phyloP scores from a whole-genome alignment of 2,888 invertebrate species.

The Brenthis ino region DNA sequence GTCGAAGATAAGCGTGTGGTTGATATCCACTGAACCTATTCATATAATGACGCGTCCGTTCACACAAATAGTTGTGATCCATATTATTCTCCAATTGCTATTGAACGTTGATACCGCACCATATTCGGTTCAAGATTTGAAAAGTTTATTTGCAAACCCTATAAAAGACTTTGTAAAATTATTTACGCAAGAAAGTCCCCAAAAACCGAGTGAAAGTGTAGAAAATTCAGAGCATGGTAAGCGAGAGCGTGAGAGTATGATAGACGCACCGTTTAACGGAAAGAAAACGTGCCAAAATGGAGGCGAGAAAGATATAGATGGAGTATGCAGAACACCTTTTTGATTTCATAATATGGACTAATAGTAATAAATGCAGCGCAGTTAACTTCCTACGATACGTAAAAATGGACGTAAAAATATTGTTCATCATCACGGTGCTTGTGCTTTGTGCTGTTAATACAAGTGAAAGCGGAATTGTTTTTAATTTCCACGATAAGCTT shows the following conservation, averaged over 20 bases:
- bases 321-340: conserved; percentile 66
- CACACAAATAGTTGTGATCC: conserved; percentile 60
- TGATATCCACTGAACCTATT: conserved; percentile 59
- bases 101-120: conserved; percentile 52
- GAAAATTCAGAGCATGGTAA: conserved; percentile 33
- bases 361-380: conserved; percentile 48
- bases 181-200: conserved; percentile 30
- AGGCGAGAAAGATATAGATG: conserved; percentile 56
- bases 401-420: conserved; percentile 62
- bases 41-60: conserved; percentile 66
- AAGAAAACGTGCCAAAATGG: conserved; percentile 50
- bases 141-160: conserved; percentile 67
- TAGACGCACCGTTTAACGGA: conserved; percentile 62
- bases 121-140: conserved; percentile 53
- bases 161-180: conserved; percentile 58
- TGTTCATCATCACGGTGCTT: conserved; percentile 49
- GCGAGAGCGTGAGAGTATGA: conserved; percentile 51
- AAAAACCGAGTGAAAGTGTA: conserved; percentile 19
- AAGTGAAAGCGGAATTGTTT: conserved; percentile 46
- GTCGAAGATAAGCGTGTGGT: conserved; percentile 43
- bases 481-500: conserved; percentile 59
- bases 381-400: conserved; percentile 51
- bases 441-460: conserved; percentile 43
- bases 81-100: conserved; percentile 58
- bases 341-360: conserved; percentile 46